These are phyloP conservation scores for Ageneiosus marmoratus DNA, from an alignment of 2,113 vertebrate genomes.

Conservation along the genomic window DNA sequence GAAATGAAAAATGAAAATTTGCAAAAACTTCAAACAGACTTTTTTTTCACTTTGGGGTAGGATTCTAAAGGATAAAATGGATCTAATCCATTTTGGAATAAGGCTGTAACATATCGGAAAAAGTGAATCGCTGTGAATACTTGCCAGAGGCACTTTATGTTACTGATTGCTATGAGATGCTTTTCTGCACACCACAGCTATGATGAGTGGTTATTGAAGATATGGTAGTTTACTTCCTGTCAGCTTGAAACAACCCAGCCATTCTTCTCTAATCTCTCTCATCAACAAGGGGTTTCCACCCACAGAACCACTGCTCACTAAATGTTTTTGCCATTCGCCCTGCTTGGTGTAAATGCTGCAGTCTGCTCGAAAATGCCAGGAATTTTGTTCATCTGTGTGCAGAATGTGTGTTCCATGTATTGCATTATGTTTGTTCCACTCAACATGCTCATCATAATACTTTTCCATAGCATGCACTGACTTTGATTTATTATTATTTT, in stretches of 20 bases:
- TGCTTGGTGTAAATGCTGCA: background rate
- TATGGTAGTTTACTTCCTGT: background rate
- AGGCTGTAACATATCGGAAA: too few relatives aligned
- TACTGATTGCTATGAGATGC: background rate
- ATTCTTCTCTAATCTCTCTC: background rate
- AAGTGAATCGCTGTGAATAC: too few relatives aligned
- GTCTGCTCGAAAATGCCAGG: background rate
- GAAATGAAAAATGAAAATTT: too few relatives aligned
- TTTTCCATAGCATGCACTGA: conserved; percentile 2
- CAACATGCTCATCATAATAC: background rate
- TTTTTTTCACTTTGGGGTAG: background rate
- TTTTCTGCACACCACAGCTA: background rate
- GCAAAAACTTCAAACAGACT: too few relatives aligned
- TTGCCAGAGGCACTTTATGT: too few relatives aligned
- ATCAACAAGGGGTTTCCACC: too few relatives aligned
- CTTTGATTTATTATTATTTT: background rate
- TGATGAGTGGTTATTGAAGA: background rate
- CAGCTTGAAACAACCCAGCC: background rate
- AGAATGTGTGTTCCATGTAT: background rate
- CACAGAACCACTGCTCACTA: background rate
- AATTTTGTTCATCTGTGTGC: background rate
- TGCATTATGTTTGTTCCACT: background rate
- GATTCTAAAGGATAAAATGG: too few relatives aligned
- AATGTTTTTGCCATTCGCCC: background rate
- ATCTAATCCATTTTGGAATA: too few relatives aligned